Conservation (phyloP, 2,888 invertebrate genomes). For the Drosophila borborema region DNA sequence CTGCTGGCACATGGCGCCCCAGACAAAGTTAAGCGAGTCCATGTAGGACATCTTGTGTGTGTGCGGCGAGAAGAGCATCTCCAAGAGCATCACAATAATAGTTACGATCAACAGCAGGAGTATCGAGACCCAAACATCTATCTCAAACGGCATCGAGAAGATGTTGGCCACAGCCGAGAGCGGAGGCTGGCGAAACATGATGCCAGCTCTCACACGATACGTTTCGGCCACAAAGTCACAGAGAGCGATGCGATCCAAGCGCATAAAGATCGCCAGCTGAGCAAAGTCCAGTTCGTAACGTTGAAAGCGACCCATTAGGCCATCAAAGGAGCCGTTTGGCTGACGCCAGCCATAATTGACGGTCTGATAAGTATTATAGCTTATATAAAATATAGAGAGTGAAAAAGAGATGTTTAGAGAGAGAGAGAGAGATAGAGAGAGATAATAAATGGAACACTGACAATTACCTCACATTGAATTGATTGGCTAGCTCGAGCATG, state of each 20-base stretch:
- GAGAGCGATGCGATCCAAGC: slow-evolving; percentile 86
- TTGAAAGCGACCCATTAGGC: slow-evolving; percentile 87
- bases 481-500: slow-evolving; percentile 81
- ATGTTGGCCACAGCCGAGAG: slow-evolving; percentile 88
- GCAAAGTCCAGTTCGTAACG: slow-evolving; percentile 86
- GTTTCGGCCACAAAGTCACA: slow-evolving; percentile 87
- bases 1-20: slow-evolving; percentile 88
- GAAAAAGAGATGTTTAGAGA: neutral
- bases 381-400: slow-evolving; percentile 33
- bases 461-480: slow-evolving; percentile 84
- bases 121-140: slow-evolving; percentile 86
- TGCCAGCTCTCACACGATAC: slow-evolving; percentile 86
- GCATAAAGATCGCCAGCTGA: slow-evolving; percentile 87
- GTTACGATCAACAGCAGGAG: slow-evolving; percentile 79
- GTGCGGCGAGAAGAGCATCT: slow-evolving; percentile 75
- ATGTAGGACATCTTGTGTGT: slow-evolving; percentile 73
- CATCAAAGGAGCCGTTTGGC: slow-evolving; percentile 87
- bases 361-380: slow-evolving; percentile 83
- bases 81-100: slow-evolving; percentile 69
- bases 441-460: neutral
- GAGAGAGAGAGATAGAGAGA: neutral
- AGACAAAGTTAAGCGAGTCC: slow-evolving; percentile 86
- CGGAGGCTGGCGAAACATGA: slow-evolving; percentile 88
- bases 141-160: slow-evolving; percentile 87
- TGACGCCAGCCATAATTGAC: slow-evolving; percentile 87